Base-by-base conservation (phyloP, 2,797 vertebrate species). In the Anabas testudineus region DNA sequence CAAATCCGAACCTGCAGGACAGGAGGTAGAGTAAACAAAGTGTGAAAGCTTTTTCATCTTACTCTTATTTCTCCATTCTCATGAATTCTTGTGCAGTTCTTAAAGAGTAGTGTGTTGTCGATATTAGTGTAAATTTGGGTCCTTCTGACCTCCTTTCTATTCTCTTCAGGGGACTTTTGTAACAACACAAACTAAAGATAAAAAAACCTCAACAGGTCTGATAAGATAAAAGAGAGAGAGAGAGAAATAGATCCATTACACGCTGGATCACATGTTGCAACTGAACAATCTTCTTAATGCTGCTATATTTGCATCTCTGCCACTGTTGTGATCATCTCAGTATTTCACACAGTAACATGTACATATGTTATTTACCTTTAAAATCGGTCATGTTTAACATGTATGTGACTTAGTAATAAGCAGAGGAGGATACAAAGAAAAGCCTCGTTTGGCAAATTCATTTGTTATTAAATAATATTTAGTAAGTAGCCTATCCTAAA, bases 1-100 rank as follows among this genome's bases (percentile, higher is more conserved):
- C 96, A 80, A 97, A 95, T 4, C 97, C 96, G 87, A 97, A 97
- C 96, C 98, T 99, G 74, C 37, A 75, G 12, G 81, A 39, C n/a
- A 51, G 5, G 1, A 41, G 8, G 0, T 6, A 61, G 12, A 37
- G 3, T 26, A 18, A 16, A 7, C 21, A 12, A 16, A 39, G 7
- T 41, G n/a, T 43, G 7, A 28, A 47, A 22, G 32, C 28, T 37
- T 28, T 19, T 34, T 12, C 24, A 37, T 18, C 10, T 12, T 42
- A 4, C 13, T 37, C 10, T 10, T n/a, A 42, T 49, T 26, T 43
- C n/a, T 59, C 8, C 36, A 2, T 7, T n/a, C 0, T 39, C 19
- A n/a, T n/a, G n/a, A n/a, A 45, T 5, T 39, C 2, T 3, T 43
- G 4, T 32, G 4, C 34, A 34, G 32, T 34, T 10, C 32, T 34